Evolutionary conservation across 2,797 vertebrate genomes (phyloP), one percentile per base, ranked within the genome.

Genomic region (Poecilia velifera): DNA sequence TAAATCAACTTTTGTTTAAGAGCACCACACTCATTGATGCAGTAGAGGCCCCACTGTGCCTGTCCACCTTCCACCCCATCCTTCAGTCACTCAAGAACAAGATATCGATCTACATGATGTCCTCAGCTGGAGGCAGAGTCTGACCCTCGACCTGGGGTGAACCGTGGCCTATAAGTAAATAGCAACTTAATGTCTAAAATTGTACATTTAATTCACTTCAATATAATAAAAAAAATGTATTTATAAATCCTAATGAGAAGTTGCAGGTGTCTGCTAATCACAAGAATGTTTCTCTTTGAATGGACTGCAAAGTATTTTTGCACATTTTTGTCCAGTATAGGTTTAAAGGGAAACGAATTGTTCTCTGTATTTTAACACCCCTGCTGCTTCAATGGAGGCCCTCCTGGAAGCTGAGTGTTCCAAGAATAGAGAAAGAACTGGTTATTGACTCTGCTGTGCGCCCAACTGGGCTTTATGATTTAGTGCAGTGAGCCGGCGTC

Each of bases 401-500:
- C 92, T 93, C 89, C 88, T 84, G 86, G 81, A 89, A 88, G 81
- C 84, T 41, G 74, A 90, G 84, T 85, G 73, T 82, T 91, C 91
- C 90, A 84, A 87, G 91, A 92, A 93, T 92, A 92, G 91, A 90
- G 91, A 94, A 89, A 91, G 89, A 85, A 90, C 92, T 90, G 89
- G 87, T 92, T 95, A 94, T 94, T 93, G 94, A 94, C 93, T 93
- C 78, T 70, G 64, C 86, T 87, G 85, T 90, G 90, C 86, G 89
- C 91, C 93, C 91, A 91, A 93, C 91, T 88, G 84, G 86, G 91
- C 90, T 94, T 92, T 91, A 91, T 93, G 92, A 94, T 92, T 94
- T 94, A 94, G 92, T 94, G 93, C 93, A 94, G 91, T 64, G 90
- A 93, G 94, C 86, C 91, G 22, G 51, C 51, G 79, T 94, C 90